phyloP scores from a whole-genome alignment of 2,888 invertebrate genomes.

The Epistrophe eligans region DNA sequence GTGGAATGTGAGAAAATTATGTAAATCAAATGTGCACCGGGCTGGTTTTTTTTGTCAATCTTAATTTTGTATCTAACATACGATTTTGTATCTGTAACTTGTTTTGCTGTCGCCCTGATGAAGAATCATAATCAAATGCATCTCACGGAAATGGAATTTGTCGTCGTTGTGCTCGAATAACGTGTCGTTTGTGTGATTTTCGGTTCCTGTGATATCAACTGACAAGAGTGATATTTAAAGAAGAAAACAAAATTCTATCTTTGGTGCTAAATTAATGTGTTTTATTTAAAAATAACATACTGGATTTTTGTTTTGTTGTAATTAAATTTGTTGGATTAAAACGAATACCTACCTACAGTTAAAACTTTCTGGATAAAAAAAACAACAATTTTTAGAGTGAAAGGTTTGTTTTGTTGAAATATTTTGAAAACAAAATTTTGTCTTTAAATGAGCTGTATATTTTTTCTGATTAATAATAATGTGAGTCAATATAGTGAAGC shows the following conservation, averaged over 20 bases:
- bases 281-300: conserved; percentile 25
- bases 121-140: conserved; percentile 58
- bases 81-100: conserved; percentile 52
- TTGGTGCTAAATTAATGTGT: conserved; percentile 51
- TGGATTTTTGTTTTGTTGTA: conserved; percentile 30
- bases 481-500: conserved; percentile 5
- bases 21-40: conserved; percentile 72
- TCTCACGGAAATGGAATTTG: conserved; percentile 45
- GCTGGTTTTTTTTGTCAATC: conserved; percentile 44
- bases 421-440: background rate
- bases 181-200: conserved; percentile 25
- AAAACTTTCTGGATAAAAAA: conserved; percentile 45
- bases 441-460: background rate
- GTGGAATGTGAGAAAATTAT: conserved; percentile 74
- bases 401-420: conserved; percentile 47
- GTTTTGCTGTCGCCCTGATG: conserved; percentile 26
- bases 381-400: conserved; percentile 50
- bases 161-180: conserved; percentile 44
- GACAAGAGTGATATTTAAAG: conserved; percentile 11
- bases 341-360: background rate
- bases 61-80: conserved; percentile 37
- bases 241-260: background rate
- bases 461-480: background rate
- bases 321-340: conserved; percentile 35
- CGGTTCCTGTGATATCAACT: conserved; percentile 42